These are phyloP conservation scores for Oryctolagus cuniculus DNA, from an alignment of 2,113 vertebrate species.

Conservation along the genomic window mOryCun1.1 NC_091434.1:56763001-56763500, in stretches of 20 bases:
- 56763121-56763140: background rate
- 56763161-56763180: background rate
- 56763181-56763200: background rate
- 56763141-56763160: background rate
- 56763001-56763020: background rate
- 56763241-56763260: background rate
- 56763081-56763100: background rate
- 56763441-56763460: background rate
- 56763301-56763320: background rate
- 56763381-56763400: background rate
- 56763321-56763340: background rate
- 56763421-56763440: background rate
- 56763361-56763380: background rate
- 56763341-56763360: background rate
- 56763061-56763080: background rate
- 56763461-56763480: background rate
- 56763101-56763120: background rate
- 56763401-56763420: background rate
- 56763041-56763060: background rate
- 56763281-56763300: background rate
- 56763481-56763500: fast-evolving
- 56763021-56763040: background rate
- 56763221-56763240: background rate
- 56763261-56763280: background rate
- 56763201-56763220: background rate